Base-by-base conservation (phyloP, 1,140 invertebrate species). In the Drosophila persimilis region DNA sequence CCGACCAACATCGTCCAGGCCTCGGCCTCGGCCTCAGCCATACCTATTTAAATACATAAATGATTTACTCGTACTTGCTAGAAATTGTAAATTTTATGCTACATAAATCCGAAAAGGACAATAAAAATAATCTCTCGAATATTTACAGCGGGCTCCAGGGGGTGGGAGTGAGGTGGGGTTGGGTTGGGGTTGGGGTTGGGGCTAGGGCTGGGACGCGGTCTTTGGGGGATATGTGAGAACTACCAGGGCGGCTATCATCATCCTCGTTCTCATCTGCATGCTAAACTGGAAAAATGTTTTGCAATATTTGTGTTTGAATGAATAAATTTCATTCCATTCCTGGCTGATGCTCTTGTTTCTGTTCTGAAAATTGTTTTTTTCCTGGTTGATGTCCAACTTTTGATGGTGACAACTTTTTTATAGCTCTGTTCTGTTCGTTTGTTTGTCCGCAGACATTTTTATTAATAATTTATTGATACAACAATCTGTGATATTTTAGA, bases 391-490 rank as follows among this genome's bases (percentile, higher is more conserved):
- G 39, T 78, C 51, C 51, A 74, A 76, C 45, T 80, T 76, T 76
- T 60, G 73, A 75, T 54, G 71, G 65, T 74, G 48, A 54, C 61
- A 67, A 58, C 58, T 60, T 59, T 84, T 83, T 48, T 58, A 43
- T 35, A 22, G 26, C 39, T 31, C 35, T 39, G 60, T 35, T 52
- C 22, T 39, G 60, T 35, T 52, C 22, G 51, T 15, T 41, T 29
- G 24, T 63, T 44, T 60, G 57, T 74, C 75, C 76, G 55, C 64
- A 66, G 56, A 60, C 73, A 59, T 67, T 69, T 73, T 80, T 73
- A 77, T 77, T 86, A 86, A 64, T 69, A 74, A 81, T 85, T 77
- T 75, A 76, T 76, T 75, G 77, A 73, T 73, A 73, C 76, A 80
- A 73, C 62, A 77, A 63, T 85, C 70, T 79, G 65, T 57, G 76